Evolutionary conservation across 2,797 vertebrate species (phyloP).

Genomic region (Paedocypris micromegethes): DNA sequence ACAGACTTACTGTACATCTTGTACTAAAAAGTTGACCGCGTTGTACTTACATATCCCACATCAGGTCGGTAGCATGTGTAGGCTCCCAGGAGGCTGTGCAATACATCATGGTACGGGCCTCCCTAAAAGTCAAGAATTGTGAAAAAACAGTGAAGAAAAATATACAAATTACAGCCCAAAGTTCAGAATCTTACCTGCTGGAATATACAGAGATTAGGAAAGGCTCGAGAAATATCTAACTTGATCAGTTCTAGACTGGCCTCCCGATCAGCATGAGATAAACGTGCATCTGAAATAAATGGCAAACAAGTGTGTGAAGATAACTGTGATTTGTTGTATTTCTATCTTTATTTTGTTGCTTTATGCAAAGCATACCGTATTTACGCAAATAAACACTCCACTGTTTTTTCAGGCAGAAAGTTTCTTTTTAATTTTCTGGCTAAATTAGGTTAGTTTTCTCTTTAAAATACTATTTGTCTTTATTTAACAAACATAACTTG

Average conservation of each 20-base stretch:
- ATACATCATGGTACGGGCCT: conserved; percentile 87
- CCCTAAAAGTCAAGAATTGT: conserved; percentile 64
- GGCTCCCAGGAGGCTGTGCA: conserved; percentile 95
- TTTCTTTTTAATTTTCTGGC: too few relatives aligned
- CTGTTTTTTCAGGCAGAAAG: too few relatives aligned
- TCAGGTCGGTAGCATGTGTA: conserved; percentile 97
- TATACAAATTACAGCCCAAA: neutral
- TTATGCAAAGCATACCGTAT: too few relatives aligned
- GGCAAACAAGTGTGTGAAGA: too few relatives aligned
- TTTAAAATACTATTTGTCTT: too few relatives aligned
- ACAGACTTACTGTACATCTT: too few relatives aligned
- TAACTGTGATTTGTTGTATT: too few relatives aligned
- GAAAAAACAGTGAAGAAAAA: neutral
- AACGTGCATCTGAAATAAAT: conserved; percentile 66
- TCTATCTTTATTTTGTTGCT: too few relatives aligned
- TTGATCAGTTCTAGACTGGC: conserved; percentile 94
- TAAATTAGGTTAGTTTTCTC: too few relatives aligned
- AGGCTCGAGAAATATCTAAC: conserved; percentile 93
- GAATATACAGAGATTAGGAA: conserved; percentile 93
- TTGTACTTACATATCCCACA: conserved; percentile 86
- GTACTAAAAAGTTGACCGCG: too few relatives aligned
- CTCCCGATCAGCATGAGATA: conserved; percentile 81
- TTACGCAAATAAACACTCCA: too few relatives aligned
- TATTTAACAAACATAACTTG: too few relatives aligned
- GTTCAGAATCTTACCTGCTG: conserved; percentile 76